Base-by-base conservation (phyloP, 2,113 vertebrate species). In the Campylomormyrus numenius region DNA sequence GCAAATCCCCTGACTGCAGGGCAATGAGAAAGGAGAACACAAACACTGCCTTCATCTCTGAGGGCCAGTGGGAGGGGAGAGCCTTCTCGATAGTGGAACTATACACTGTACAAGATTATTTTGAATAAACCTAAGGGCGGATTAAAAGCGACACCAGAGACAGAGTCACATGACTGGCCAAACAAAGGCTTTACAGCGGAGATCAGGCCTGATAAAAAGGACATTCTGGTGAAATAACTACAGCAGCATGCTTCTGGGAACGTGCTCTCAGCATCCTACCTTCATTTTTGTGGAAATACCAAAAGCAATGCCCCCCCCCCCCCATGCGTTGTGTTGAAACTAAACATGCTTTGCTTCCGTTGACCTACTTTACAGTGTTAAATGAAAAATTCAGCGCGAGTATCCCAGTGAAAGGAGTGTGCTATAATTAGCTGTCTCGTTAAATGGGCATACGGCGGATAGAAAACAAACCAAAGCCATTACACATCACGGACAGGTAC, bases 291-390 rank as follows among this genome's bases (percentile, higher is more conserved):
- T 89, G 52, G 52, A 89, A 86, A 27, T 42, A 58, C 11, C 17
- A 56, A 56, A 74, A 83, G n/a, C 35, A 89, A 31, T 83, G 27
- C 19, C 74, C 50, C 62, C 70, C 45, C 15, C n/a, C 17, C 53
- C 53, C 53, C 53, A 56, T 5, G 5, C 15, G 19, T 89, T 52
- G 49, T 89, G 45, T 83, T 42, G n/a, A 11, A 58, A 48, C 24
- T 19, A 70, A 85, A 85, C 48, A 80, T 31, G 39, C 1, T 70
- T 89, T 35, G 39, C 48, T 74, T 80, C 66, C 89, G 84, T 85
- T 91, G 89, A 88, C 88, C 49, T 48, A 89, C 84, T 70, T 90
- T 90, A 27, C 56, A 24, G 24, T 85, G 85, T 56, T 86, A 80
- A 91, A 83, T 89, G 45, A 91, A 91, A 86, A 27, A 86, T 89